phyloP scores from a whole-genome alignment of 2,888 invertebrate species.

The Cephus pulcher region DNA sequence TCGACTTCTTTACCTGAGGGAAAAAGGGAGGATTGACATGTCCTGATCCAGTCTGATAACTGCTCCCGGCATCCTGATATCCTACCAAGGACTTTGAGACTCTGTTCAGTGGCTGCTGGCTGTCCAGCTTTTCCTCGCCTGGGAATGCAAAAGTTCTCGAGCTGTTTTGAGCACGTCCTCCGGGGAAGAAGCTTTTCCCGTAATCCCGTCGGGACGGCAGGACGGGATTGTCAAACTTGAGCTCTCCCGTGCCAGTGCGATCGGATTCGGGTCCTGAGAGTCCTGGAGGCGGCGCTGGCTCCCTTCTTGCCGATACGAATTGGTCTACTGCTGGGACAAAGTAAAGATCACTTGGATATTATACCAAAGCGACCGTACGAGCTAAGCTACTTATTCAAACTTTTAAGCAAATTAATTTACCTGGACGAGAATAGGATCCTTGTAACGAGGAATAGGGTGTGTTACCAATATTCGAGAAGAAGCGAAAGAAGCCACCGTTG shows the following conservation, averaged over 20 bases:
- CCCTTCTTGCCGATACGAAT: conserved; percentile 15
- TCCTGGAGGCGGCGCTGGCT: conserved; percentile 25
- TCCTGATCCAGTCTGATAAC: conserved; percentile 11
- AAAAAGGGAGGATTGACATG: conserved; percentile 24
- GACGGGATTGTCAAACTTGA: conserved; percentile 57
- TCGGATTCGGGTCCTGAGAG: conserved; percentile 50
- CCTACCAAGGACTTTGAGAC: conserved; percentile 28
- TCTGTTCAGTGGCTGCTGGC: conserved; percentile 19
- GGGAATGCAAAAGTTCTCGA: conserved; percentile 32
- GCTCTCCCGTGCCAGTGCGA: conserved; percentile 68
- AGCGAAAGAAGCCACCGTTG: conserved; percentile 87
- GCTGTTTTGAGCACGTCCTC: conserved; percentile 11
- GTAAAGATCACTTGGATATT: background rate
- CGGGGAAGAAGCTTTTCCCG: conserved; percentile 22
- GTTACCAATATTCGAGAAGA: conserved; percentile 68
- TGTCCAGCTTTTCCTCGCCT: conserved; percentile 5
- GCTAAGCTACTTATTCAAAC: background rate
- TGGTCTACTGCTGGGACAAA: conserved; percentile 10
- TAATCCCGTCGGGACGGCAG: conserved; percentile 19
- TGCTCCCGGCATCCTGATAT: conserved; percentile 20
- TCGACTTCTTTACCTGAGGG: conserved; percentile 29
- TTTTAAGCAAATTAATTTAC: background rate
- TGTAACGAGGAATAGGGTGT: background rate
- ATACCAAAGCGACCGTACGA: background rate
- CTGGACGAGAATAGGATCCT: background rate